Conservation (phyloP, 1,140 invertebrate species). For the Drosophila navojoa region DNA sequence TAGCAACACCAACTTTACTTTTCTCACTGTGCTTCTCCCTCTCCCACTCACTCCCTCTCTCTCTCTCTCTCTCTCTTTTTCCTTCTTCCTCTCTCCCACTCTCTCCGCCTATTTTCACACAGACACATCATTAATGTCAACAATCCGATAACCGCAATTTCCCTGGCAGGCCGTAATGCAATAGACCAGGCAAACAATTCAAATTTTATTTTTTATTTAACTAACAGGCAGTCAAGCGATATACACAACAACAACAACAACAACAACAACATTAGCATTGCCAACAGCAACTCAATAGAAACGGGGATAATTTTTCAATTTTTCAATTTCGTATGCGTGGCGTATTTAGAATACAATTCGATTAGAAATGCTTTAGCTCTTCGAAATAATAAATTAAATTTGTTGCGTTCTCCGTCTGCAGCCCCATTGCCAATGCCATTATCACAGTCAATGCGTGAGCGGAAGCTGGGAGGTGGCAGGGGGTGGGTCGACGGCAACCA, state of each 20-base stretch:
- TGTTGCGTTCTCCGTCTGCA: slow-evolving; percentile 36
- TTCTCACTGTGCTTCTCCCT: too few relatives aligned
- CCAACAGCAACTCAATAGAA: slow-evolving; percentile 45
- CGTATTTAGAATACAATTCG: slow-evolving; percentile 79
- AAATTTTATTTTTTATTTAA: slow-evolving; percentile 46
- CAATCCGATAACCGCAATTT: slow-evolving; percentile 71
- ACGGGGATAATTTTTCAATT: slow-evolving; percentile 70
- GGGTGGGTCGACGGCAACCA: neutral
- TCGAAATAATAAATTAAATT: slow-evolving; percentile 82
- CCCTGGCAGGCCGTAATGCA: slow-evolving; percentile 14
- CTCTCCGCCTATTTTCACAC: neutral
- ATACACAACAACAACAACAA: slow-evolving; percentile 9
- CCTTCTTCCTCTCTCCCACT: too few relatives aligned
- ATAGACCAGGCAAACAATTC: slow-evolving; percentile 55
- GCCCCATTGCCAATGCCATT: slow-evolving; percentile 70
- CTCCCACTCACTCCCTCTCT: too few relatives aligned
- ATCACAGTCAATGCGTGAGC: slow-evolving; percentile 54
- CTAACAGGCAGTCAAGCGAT: slow-evolving; percentile 34
- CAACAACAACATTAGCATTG: slow-evolving; percentile 16
- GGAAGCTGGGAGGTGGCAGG: neutral
- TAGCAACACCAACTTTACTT: too few relatives aligned
- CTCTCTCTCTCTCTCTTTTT: too few relatives aligned
- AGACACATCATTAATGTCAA: slow-evolving; percentile 71
- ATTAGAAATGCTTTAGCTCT: slow-evolving; percentile 81
- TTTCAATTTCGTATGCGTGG: slow-evolving; percentile 64